Conservation (phyloP, 2,888 invertebrate genomes). For the Acleris literana region DNA sequence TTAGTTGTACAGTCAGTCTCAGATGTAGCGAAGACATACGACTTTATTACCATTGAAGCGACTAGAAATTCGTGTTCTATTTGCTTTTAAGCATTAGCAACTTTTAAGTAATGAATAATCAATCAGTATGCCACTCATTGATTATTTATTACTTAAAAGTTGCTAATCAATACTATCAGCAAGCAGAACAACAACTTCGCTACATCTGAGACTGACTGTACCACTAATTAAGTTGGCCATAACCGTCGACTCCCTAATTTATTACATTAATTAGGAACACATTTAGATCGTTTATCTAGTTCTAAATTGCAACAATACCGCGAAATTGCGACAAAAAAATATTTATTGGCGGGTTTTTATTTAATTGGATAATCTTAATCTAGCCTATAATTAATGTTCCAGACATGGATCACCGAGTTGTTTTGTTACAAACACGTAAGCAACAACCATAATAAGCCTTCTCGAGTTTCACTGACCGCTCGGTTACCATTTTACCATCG, state of each 20-base stretch:
- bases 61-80: too few relatives aligned
- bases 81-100: not conserved
- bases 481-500: not conserved
- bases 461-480: not conserved
- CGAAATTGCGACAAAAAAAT: constrained; percentile 18
- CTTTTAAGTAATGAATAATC: not conserved
- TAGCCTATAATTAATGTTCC: constrained; percentile 16
- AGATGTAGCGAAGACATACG: too few relatives aligned
- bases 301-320: constrained; percentile 28
- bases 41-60: too few relatives aligned
- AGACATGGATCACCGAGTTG: constrained; percentile 12
- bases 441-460: not conserved
- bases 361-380: constrained; percentile 19
- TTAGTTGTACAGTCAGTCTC: constrained; percentile 7
- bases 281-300: constrained; percentile 30
- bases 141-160: not conserved
- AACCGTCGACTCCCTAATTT: constrained; percentile 17
- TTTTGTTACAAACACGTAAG: not conserved
- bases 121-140: not conserved
- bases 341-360: constrained; percentile 5
- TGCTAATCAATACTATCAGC: not conserved
- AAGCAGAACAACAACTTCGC: too few relatives aligned
- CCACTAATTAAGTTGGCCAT: constrained; percentile 16
- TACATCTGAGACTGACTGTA: not conserved
- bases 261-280: constrained; percentile 29